Evolutionary conservation across 2,113 vertebrate genomes (phyloP), one percentile per base, ranked within the genome.

Genomic region (Camelus bactrianus): DNA sequence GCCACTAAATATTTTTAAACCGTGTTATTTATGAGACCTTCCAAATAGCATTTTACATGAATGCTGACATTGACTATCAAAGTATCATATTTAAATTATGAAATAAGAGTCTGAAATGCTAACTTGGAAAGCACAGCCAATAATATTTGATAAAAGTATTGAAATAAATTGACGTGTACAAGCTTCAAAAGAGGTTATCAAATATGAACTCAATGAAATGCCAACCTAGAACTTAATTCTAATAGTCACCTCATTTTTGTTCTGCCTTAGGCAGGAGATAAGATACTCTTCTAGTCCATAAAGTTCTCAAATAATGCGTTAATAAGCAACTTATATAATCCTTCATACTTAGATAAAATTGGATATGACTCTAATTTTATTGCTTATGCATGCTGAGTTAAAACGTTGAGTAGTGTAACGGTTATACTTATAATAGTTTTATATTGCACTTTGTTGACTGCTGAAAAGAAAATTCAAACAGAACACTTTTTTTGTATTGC

Each of bases 1-100:
- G 95, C 70, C 54, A 38, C 42, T 94, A 97, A 98, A 96, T 97
- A 92, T 98, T 96, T 91, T 95, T 87, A 97, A 98, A 95, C 26
- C 17, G 64, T 48, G 5, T 38, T 94, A 79, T 96, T 96, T 98
- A 98, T 50, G 50, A 93, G 46, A 80, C 32, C 87, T 72, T 91
- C 2, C 91, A 97, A 89, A 91, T 82, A 95, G 8, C 2, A 32
- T 58, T 94, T 94, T 91, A 76, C 38, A 64, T 91, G 77, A 96
- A 91, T 81, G 28, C 76, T 96, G 83, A 76, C 0, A 89, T 1
- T 52, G 11, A 65, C 60, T 93, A 86, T 80, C 12, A 94, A 94
- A 96, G 91, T 67, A 88, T 4, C 30, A 88, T 38, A 81, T 48
- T 92, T 93, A 94, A 86, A 90, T 87, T 94, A 93, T 87, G 17